Evolutionary conservation across 2,888 invertebrate species (phyloP), one percentile per base, ranked within the genome.

Genomic region (Aporophyla nigra): DNA sequence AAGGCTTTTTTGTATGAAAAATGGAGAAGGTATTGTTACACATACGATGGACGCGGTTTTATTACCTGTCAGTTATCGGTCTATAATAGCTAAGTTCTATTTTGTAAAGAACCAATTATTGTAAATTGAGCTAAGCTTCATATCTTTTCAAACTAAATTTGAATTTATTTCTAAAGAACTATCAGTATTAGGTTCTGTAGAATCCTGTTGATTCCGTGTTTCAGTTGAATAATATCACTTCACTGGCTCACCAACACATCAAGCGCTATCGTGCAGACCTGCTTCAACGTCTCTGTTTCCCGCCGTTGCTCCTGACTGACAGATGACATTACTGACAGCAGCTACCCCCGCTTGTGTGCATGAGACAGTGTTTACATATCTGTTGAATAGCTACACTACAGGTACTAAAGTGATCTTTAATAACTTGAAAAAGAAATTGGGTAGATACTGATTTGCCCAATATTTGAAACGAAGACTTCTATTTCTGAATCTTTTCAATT

Each of bases 1-100:
- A 53, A 53, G n/a, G 43, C 12, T 21, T 77, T 58, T 76, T 53
- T 24, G n/a, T 43, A 16, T 53, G 33, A 54, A 78, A 76, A 76
- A 46, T 77, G 16, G 46, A 33, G 62, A n/a, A 14, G 27, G 2
- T 80, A 49, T 72, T 51, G n/a, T 62, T 62, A 43, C 10, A 21
- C 9, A 7, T 71, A 27, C 19, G 59, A 71, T 62, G 6, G 21
- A 61, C 59, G 43, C 19, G 27, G 59, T 74, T 59, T 59, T 76
- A 14, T 76, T 53, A n/a, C 21, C n/a, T n/a, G 46, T 49, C 5
- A 12, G 27, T 53, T 66, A 14, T 58, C 14, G 10, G 19, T 27
- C 6, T 46, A 19, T 58, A 27, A 19, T 58, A 58, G 7, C 16
- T 27, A 58, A 58, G 3, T 16, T 24, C 24, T 56, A 24, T 6